Percentiles rank a stretch among this genome's conserved stretches.
phyloP scores from a whole-genome alignment of 2,797 vertebrate species.

The Petrocephalus sullivani region DNA sequence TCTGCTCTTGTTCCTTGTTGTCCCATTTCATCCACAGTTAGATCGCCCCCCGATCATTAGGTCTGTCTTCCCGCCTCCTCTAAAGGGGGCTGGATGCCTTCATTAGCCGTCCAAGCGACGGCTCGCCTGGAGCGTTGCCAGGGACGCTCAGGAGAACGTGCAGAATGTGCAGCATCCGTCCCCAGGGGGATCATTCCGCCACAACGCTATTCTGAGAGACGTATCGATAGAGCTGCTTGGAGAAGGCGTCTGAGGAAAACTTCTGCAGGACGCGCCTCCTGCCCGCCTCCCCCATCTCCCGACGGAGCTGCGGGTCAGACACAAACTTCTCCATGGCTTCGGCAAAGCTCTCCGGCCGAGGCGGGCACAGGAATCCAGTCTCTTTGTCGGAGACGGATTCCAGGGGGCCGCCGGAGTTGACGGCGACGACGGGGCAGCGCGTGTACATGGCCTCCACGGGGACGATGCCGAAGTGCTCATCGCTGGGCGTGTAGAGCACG shows the following conservation, averaged over 20 bases:
- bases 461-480: constrained; percentile 96
- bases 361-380: constrained; percentile 85
- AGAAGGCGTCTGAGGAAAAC: constrained; percentile 86
- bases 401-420: constrained; percentile 88
- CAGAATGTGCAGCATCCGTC: constrained; percentile 24
- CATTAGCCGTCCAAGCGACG: constrained; percentile 52
- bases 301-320: constrained; percentile 69
- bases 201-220: constrained; percentile 41
- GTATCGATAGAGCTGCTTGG: constrained; percentile 76
- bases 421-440: constrained; percentile 83
- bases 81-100: constrained; percentile 61
- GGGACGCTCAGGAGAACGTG: constrained; percentile 29
- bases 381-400: constrained; percentile 78
- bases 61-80: constrained; percentile 49
- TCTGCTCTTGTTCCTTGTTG: constrained; percentile 37
- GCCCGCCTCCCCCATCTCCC: constrained; percentile 81
- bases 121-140: constrained; percentile 53
- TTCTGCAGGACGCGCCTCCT: constrained; percentile 74
- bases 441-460: constrained; percentile 95
- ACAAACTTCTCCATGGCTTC: constrained; percentile 81
- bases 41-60: constrained; percentile 42
- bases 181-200: not conserved
- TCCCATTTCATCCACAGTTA: constrained; percentile 49
- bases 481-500: constrained; percentile 91
- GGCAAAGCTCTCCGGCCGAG: constrained; percentile 73